phyloP scores from a whole-genome alignment of 2,113 vertebrate species.

The Panurus biarmicus region DNA sequence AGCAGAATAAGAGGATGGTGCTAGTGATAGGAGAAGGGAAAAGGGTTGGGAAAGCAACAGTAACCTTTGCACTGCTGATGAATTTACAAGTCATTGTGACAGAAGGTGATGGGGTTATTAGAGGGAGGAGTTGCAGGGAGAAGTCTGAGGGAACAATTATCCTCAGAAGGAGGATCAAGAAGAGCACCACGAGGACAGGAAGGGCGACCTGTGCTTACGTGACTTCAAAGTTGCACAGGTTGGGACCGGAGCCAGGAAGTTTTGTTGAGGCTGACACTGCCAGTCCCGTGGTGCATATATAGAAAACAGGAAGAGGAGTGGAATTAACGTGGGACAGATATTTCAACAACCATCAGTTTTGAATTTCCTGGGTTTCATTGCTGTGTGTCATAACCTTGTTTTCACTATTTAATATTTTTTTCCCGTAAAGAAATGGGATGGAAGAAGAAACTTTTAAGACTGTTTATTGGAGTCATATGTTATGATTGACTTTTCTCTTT shows the following conservation, averaged over 20 bases:
- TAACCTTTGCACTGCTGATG: not conserved
- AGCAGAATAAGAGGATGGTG: not conserved
- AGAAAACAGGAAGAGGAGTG: slow-evolving; percentile 2
- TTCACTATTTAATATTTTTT: not conserved
- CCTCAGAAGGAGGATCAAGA: not conserved
- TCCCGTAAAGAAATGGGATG: not conserved
- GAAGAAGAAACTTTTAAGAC: not conserved
- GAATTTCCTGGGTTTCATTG: slow-evolving; percentile 12
- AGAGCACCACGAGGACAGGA: not conserved
- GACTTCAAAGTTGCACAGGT: not conserved
- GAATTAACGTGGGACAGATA: not conserved
- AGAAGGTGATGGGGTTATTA: not conserved
- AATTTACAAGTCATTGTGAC: not conserved
- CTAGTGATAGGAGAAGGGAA: not conserved
- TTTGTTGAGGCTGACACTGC: not conserved
- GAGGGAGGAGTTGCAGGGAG: not conserved
- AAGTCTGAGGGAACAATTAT: not conserved
- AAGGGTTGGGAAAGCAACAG: not conserved
- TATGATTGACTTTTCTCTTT: not conserved
- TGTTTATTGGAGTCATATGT: not conserved
- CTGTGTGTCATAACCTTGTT: not conserved
- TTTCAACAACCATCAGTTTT: not conserved
- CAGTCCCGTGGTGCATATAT: not conserved
- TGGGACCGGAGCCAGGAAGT: not conserved
- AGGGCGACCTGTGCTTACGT: not conserved